phyloP scores from a whole-genome alignment of 2,797 vertebrate species.

The Enteromius anoplus region DNA sequence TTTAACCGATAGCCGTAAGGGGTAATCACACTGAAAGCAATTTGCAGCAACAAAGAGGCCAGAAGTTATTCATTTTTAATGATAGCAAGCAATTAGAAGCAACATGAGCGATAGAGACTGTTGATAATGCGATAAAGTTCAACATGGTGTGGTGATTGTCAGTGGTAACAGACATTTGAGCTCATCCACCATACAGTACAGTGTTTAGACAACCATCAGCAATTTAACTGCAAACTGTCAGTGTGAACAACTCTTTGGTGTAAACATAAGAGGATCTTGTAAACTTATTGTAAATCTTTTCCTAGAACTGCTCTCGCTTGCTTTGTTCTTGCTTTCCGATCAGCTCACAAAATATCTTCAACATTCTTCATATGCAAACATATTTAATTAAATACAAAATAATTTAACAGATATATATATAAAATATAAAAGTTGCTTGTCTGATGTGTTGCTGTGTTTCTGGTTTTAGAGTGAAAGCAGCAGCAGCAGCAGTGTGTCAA shows the following conservation, averaged over 20 bases:
- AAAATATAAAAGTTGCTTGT: background rate
- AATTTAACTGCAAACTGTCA: background rate
- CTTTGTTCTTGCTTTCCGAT: constrained; percentile 22
- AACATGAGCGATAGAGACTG: background rate
- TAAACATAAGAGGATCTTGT: constrained; percentile 2
- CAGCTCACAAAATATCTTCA: constrained; percentile 14
- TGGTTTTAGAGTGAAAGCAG: constrained; percentile 95
- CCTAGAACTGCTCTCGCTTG: constrained; percentile 12
- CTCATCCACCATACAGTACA: background rate
- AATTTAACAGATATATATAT: background rate
- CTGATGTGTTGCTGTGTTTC: constrained; percentile 13
- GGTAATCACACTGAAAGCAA: constrained; percentile 12
- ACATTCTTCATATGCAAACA: background rate
- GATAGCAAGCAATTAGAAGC: background rate
- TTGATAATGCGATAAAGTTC: background rate
- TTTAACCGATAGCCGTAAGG: background rate
- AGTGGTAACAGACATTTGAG: background rate
- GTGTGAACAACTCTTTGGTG: background rate
- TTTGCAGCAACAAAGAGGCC: background rate
- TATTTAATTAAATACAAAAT: background rate
- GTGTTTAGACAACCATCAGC: background rate
- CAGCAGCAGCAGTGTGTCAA: constrained; percentile 99
- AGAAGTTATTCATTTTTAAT: background rate
- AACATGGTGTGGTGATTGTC: background rate
- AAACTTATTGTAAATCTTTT: constrained; percentile 26